Base-by-base conservation (phyloP, 2,888 invertebrate species). In the Gortyna flavago region DNA sequence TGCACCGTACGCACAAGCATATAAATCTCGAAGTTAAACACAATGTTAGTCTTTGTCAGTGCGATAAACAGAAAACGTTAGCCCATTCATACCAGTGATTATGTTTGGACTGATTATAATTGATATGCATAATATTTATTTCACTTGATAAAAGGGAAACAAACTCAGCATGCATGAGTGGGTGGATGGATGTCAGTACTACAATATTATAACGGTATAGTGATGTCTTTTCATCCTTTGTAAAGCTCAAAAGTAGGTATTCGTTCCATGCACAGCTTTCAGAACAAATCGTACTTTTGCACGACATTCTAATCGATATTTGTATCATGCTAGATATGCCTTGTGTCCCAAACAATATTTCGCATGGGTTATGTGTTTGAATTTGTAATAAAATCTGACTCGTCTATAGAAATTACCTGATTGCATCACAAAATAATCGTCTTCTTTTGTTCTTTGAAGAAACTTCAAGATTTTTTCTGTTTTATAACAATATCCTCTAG, bases 401-500 rank as follows among this genome's bases (percentile, higher is more conserved):
- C 18, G 25, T 44, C 72, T 66, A 57, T 35, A 25, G 21, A 66
- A 70, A 59, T 48, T 5, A 59, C 18, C 76, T 13, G 48, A 69
- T 77, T 75, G 35, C 67, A 75, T 77, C 44, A 72, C 76, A 54
- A 77, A 81, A 75, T 68, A 71, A 77, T 81, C 51, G 64, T 35
- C 44, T 57, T 79, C 87, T 80, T 87, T 79, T 86, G 79, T 81
- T 85, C 79, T 85, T 80, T 64, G 41, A 72, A 75, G 65, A 80
- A 77, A 80, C 77, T 70, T 69, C 57, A 32, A 68, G 59, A 11
- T 38, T 66, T 82, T 84, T 82, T 85, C 74, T 77, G 82, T 83
- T 83, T 87, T 85, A 88, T 85, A 86, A 84, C 88, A 88, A 90
- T 95, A 94, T 94, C 95, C 95, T 95, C 95, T 92, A 95, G 95